Conservation (phyloP, 2,797 vertebrate genomes). For the Hybognathus amarus region DNA sequence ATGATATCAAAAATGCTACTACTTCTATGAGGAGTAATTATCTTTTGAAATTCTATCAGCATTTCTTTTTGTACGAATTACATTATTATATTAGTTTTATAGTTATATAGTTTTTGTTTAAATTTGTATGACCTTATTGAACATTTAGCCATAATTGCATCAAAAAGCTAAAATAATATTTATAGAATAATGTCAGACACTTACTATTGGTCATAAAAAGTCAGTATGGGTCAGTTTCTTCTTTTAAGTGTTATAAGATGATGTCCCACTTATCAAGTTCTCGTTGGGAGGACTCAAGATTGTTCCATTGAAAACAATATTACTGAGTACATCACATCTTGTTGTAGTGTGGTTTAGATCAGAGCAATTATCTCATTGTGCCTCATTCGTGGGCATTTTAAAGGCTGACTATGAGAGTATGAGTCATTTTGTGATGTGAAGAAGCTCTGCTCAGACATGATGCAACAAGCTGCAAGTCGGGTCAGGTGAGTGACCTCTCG, state of each 20-base stretch:
- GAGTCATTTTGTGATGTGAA: slow-evolving; percentile 29
- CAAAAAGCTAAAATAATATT: too few species aligned
- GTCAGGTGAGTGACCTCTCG: neutral
- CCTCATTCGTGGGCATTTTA: slow-evolving; percentile 37
- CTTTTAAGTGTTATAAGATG: neutral
- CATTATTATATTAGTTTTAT: neutral
- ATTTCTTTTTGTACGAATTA: neutral
- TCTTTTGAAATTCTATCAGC: neutral
- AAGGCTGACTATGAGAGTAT: neutral
- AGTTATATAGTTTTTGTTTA: neutral
- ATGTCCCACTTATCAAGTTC: neutral
- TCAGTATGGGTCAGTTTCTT: neutral
- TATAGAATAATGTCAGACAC: neutral
- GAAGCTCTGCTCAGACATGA: slow-evolving; percentile 19
- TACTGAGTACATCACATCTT: neutral
- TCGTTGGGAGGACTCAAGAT: neutral
- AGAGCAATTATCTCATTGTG: slow-evolving; percentile 22
- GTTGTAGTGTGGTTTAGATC: slow-evolving; percentile 1
- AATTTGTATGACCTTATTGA: neutral
- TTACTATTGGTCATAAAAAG: neutral
- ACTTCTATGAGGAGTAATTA: neutral
- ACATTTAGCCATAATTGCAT: neutral
- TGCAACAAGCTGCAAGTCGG: neutral
- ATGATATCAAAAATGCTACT: neutral
- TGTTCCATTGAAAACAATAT: neutral